Evolutionary conservation across 2,797 vertebrate genomes (phyloP).

Genomic region (Tachyglossus aculeatus): DNA sequence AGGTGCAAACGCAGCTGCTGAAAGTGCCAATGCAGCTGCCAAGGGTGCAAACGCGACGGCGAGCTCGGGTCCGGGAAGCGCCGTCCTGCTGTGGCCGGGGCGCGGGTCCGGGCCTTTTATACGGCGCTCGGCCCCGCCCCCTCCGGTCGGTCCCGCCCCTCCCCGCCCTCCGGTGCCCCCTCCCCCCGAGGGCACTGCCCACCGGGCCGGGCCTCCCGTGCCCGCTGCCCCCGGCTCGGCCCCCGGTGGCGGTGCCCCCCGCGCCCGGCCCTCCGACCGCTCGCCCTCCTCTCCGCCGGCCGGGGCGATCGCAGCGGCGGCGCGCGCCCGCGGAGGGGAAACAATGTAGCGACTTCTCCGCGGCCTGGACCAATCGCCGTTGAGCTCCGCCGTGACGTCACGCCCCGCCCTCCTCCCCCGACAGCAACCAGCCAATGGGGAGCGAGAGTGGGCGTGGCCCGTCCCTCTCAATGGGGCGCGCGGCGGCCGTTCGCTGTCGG

Average conservation of each 20-base stretch:
- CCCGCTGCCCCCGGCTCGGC: slow-evolving; percentile 3
- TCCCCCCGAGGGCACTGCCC: slow-evolving; percentile 2
- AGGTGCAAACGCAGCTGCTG: slow-evolving; percentile 42
- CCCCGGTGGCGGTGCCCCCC: slow-evolving; percentile 46
- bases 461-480: rapidly evolving
- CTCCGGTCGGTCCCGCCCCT: neutral
- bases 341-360: neutral
- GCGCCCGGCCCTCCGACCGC: slow-evolving; percentile 84
- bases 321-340: neutral
- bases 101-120: too few species aligned
- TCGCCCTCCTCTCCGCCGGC: slow-evolving; percentile 20
- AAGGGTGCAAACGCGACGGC: neutral
- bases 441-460: neutral
- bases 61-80: neutral
- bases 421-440: too few species aligned
- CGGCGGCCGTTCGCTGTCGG: rapidly evolving
- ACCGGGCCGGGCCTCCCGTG: neutral
- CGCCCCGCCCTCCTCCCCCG: neutral
- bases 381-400: neutral
- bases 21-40: neutral
- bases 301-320: rapidly evolving
- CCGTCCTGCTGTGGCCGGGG: neutral
- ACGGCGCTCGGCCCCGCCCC: too few species aligned
- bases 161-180: neutral
- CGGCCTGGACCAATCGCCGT: too few species aligned